Evolutionary conservation across 2,888 invertebrate genomes (phyloP).

Genomic region (Plebejus argus): DNA sequence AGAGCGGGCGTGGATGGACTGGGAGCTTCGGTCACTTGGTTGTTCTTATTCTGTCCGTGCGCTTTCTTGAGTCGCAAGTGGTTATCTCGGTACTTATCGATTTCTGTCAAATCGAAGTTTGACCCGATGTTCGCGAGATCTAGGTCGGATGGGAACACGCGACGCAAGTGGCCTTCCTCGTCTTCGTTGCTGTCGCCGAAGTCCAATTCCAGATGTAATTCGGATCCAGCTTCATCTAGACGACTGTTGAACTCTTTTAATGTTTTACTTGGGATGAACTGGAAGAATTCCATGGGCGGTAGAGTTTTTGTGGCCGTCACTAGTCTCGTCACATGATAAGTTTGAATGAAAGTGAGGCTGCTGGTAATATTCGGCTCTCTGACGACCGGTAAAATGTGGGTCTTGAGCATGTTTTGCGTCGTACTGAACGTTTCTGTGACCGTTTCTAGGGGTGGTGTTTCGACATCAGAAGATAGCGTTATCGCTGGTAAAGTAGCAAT

Average conservation of each 20-base stretch:
- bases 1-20: slow-evolving; percentile 75
- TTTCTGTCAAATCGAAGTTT: slow-evolving; percentile 85
- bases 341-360: slow-evolving; percentile 91
- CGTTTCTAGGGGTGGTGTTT: slow-evolving; percentile 93
- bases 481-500: slow-evolving; percentile 92
- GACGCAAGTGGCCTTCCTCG: slow-evolving; percentile 70
- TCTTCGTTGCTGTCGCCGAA: slow-evolving; percentile 90
- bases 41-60: slow-evolving; percentile 70
- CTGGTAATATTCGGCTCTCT: slow-evolving; percentile 87
- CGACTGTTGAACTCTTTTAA: slow-evolving; percentile 93
- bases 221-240: slow-evolving; percentile 93
- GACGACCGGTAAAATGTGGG: slow-evolving; percentile 92
- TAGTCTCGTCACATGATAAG: slow-evolving; percentile 91
- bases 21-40: slow-evolving; percentile 77
- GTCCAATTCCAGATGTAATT: slow-evolving; percentile 91
- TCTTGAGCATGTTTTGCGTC: slow-evolving; percentile 92
- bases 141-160: slow-evolving; percentile 83
- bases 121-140: slow-evolving; percentile 87
- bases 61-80: slow-evolving; percentile 76
- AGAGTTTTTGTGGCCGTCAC: slow-evolving; percentile 95
- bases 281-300: slow-evolving; percentile 92
- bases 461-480: slow-evolving; percentile 86
- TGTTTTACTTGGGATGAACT: slow-evolving; percentile 92
- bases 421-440: slow-evolving; percentile 95
- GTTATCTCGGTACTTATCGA: slow-evolving; percentile 83